Evolutionary conservation across 2,797 vertebrate species (phyloP).

Genomic region (Morelia viridis): DNA sequence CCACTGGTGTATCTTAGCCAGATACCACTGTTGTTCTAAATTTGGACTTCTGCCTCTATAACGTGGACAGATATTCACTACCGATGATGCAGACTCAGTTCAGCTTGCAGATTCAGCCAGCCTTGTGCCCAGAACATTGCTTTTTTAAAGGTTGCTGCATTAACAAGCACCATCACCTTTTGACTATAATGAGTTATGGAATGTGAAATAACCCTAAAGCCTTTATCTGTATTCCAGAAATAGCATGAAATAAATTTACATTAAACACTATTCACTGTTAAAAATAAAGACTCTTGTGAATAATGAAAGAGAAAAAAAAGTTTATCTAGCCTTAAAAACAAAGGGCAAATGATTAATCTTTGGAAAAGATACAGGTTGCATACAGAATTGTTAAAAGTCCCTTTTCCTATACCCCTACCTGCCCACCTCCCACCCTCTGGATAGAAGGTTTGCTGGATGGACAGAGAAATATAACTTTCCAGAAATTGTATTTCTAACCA

Average conservation of each 20-base stretch:
- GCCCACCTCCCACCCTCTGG: neutral
- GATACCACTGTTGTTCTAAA: slow-evolving; percentile 37
- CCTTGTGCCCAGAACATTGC: slow-evolving; percentile 29
- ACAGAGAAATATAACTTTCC: neutral
- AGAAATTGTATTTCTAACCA: neutral
- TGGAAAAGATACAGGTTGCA: neutral
- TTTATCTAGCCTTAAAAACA: neutral
- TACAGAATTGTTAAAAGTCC: neutral
- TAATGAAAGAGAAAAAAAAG: neutral
- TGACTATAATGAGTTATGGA: slow-evolving; percentile 47
- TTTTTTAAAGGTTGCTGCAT: slow-evolving; percentile 33
- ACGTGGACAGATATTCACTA: slow-evolving; percentile 21
- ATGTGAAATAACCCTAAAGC: slow-evolving; percentile 38
- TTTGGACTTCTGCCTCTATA: slow-evolving; percentile 37
- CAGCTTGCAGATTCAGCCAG: slow-evolving; percentile 26
- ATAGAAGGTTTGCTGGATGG: neutral
- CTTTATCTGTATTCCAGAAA: slow-evolving; percentile 30
- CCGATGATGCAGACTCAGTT: slow-evolving; percentile 1
- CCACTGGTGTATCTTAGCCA: slow-evolving; percentile 14
- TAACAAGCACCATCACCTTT: slow-evolving; percentile 25
- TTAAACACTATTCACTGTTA: slow-evolving; percentile 29
- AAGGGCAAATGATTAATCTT: neutral
- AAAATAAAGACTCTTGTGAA: slow-evolving; percentile 24
- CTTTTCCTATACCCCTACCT: neutral
- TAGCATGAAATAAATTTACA: slow-evolving; percentile 14